phyloP scores from a whole-genome alignment of 2,888 invertebrate genomes.

The Ceriagrion tenellum region DNA sequence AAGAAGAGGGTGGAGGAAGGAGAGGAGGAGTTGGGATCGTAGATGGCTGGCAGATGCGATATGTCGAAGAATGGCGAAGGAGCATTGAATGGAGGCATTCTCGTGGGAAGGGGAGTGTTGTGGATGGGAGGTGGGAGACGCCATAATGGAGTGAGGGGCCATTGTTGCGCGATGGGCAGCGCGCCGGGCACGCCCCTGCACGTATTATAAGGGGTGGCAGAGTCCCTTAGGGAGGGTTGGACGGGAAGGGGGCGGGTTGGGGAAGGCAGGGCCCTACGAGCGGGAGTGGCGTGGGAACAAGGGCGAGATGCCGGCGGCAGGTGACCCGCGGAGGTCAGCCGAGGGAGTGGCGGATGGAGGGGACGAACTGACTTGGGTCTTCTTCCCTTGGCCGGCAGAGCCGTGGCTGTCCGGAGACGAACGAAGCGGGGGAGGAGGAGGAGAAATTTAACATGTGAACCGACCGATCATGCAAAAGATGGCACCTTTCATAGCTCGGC shows the following conservation, averaged over 20 bases:
- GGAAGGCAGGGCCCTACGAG: too few relatives aligned
- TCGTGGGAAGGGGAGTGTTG: neutral
- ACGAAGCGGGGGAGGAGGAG: too few relatives aligned
- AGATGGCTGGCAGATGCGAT: neutral
- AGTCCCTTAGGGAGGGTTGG: neutral
- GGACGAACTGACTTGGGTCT: neutral
- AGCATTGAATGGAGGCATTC: neutral
- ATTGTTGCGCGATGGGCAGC: neutral
- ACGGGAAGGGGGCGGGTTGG: neutral
- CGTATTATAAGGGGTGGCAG: neutral
- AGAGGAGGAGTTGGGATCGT: neutral
- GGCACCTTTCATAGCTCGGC: neutral
- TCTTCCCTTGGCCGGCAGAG: neutral
- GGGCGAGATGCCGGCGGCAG: conserved; percentile 41
- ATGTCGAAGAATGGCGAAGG: neutral
- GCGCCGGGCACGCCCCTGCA: conserved; percentile 10
- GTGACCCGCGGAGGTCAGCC: conserved; percentile 34
- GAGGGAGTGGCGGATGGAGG: conserved; percentile 35
- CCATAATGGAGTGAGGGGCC: neutral
- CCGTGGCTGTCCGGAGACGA: neutral
- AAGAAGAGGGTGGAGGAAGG: neutral
- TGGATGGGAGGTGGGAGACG: neutral
- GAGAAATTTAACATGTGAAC: neutral
- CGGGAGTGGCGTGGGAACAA: conserved; percentile 62
- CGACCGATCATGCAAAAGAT: neutral